A percentile compares a stretch with the other conserved stretches of the same genome.
Conservation (phyloP, 2,113 vertebrate genomes). For the Mugil cephalus region DNA sequence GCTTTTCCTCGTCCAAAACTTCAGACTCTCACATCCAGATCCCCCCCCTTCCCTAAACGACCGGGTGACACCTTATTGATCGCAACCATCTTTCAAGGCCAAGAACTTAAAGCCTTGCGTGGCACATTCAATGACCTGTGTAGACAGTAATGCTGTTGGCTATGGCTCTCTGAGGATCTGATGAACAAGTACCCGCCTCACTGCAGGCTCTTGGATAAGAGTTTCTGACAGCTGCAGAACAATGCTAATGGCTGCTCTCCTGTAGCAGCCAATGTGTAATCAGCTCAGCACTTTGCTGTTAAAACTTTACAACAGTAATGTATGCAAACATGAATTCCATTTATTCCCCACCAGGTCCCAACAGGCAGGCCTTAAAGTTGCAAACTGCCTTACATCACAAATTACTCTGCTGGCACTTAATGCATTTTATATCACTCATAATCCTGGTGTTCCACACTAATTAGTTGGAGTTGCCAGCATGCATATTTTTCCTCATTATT, state of each 20-base stretch:
- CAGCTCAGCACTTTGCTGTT: constrained; percentile 73
- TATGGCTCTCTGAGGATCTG: constrained; percentile 61
- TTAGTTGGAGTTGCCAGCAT: constrained; percentile 78
- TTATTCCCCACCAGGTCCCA: constrained; percentile 80
- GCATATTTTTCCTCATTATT: constrained; percentile 78
- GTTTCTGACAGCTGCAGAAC: constrained; percentile 76
- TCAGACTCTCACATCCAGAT: constrained; percentile 49
- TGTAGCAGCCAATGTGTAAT: constrained; percentile 73
- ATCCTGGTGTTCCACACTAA: constrained; percentile 82
- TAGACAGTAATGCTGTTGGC: constrained; percentile 72
- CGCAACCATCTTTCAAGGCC: constrained; percentile 71
- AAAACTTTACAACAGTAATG: constrained; percentile 81
- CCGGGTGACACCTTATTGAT: constrained; percentile 78
- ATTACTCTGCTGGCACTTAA: constrained; percentile 77
- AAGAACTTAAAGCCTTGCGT: constrained; percentile 67
- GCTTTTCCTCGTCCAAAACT: constrained; percentile 27
- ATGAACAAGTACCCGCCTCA: constrained; percentile 59
- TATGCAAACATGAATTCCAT: constrained; percentile 83
- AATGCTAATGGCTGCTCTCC: constrained; percentile 76
- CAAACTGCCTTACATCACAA: constrained; percentile 82
- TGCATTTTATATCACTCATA: constrained; percentile 84
- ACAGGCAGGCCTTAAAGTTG: constrained; percentile 82
- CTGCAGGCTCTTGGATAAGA: constrained; percentile 69
- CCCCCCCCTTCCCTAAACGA: constrained; percentile 57
- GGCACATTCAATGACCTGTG: constrained; percentile 76